Percentiles rank a stretch among this genome's conserved stretches.
These are phyloP conservation scores for Falco punctatus DNA, from an alignment of 2,113 vertebrate species.

Conservation along the genomic window DNA sequence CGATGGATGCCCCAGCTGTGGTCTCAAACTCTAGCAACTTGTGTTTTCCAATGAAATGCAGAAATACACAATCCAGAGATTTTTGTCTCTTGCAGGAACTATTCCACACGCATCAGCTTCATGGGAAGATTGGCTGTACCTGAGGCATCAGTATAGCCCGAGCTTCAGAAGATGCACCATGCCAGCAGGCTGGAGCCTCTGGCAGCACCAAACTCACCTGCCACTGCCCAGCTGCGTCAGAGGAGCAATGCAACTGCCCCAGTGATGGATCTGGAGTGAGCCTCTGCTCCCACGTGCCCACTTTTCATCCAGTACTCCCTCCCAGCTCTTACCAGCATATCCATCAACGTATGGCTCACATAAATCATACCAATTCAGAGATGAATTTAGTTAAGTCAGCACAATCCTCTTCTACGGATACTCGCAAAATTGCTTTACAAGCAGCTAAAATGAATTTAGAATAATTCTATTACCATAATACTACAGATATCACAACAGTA, in stretches of 20 bases:
- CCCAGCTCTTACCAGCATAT: background rate
- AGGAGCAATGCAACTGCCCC: background rate
- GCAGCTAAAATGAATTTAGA: background rate
- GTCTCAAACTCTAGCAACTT: background rate
- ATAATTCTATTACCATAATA: background rate
- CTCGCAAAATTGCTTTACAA: background rate
- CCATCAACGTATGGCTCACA: background rate
- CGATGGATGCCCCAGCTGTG: background rate
- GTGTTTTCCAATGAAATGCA: background rate
- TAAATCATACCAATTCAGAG: background rate
- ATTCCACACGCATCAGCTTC: background rate
- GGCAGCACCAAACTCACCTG: accelerated
- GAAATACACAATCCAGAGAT: background rate
- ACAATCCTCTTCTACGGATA: background rate
- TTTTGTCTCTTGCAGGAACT: background rate
- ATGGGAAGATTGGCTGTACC: background rate
- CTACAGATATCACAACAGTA: background rate
- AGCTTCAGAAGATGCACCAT: background rate
- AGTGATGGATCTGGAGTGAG: accelerated
- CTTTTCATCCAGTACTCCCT: background rate
- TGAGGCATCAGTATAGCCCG: background rate
- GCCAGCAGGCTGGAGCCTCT: background rate
- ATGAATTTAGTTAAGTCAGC: background rate
- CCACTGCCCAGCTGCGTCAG: accelerated
- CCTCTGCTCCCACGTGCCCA: accelerated